These are phyloP conservation scores for Tringa solitaria DNA, from an alignment of 2,113 vertebrate genomes.

Conservation along the genomic window DNA sequence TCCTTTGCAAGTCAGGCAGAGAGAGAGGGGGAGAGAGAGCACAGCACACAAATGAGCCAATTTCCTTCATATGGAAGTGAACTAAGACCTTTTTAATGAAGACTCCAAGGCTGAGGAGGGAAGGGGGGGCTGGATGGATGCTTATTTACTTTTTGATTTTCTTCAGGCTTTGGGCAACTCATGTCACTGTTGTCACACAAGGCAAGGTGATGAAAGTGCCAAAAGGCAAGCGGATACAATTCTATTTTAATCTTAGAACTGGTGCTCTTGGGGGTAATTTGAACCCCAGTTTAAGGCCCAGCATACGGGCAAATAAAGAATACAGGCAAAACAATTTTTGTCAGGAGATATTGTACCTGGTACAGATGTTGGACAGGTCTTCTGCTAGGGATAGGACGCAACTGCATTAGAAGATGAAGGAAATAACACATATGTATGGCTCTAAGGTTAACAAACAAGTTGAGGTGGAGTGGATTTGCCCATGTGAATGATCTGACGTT, in stretches of 20 bases:
- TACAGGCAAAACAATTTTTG: not conserved
- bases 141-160: slow-evolving; percentile 13
- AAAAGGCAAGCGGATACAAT: not conserved
- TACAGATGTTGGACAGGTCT: not conserved
- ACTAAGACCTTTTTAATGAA: slow-evolving; percentile 59
- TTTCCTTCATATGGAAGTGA: slow-evolving; percentile 34
- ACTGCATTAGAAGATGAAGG: not conserved
- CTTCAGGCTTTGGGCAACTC: not conserved
- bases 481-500: slow-evolving; percentile 40
- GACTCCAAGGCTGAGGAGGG: not conserved
- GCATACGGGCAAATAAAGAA: not conserved
- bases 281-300: not conserved
- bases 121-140: not conserved
- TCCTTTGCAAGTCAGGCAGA: slow-evolving; percentile 57
- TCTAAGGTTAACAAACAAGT: not conserved
- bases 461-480: slow-evolving; percentile 53
- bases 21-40: not conserved
- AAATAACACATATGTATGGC: not conserved
- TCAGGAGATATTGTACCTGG: not conserved
- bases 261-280: not conserved
- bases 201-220: not conserved
- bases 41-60: slow-evolving; percentile 38
- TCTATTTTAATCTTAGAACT: not conserved
- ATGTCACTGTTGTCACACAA: not conserved
- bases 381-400: not conserved